Evolutionary conservation across 2,797 vertebrate genomes (phyloP), one percentile per base, ranked within the genome.

Genomic region (Hippocampus kuda): DNA sequence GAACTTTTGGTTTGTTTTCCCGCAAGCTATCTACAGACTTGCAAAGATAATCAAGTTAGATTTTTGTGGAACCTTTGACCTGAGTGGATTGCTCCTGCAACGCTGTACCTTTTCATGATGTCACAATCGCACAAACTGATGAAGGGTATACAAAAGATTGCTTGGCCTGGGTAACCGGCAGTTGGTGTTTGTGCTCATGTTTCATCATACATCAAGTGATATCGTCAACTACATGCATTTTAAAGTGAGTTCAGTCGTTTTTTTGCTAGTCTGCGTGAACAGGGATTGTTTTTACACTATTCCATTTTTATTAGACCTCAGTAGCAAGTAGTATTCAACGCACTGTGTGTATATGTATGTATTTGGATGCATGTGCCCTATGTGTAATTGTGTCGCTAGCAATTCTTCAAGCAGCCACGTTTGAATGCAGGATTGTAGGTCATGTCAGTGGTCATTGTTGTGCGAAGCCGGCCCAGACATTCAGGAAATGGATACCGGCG

Each of bases 381-480:
- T 67, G 70, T 49, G 54, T 63, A 67, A 41, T 0, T 53, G 54
- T 78, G 60, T 60, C 51, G 27, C 27, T n/a, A 38, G 69, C 2
- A 59, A 69, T 46, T 78, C 56, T 42, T 67, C 44, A 56, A 72
- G 64, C 74, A 51, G 70, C 72, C 64, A 20, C 42, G 62, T 75
- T 73, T 76, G 74, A 44, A 77, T 72, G 75, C 68, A 75, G 76
- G 77, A 79, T 77, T 83, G 72, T 80, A 80, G 82, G 80, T 84
- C 84, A 76, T 68, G 75, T 75, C 70, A 67, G 51, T 72, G 69
- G 67, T 67, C 70, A 75, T 75, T 84, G 84, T 85, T 82, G 73
- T 51, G 70, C 67, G 72, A 77, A 77, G 74, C 63, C 81, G 67
- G 66, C 26, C 72, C 76, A 80, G 81, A 79, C 80, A 75, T 74